A percentile compares a stretch with the other conserved stretches of the same genome.
These are phyloP conservation scores for Vulpes lagopus DNA, from an alignment of 2,113 vertebrate genomes.

Conservation along the genomic window DNA sequence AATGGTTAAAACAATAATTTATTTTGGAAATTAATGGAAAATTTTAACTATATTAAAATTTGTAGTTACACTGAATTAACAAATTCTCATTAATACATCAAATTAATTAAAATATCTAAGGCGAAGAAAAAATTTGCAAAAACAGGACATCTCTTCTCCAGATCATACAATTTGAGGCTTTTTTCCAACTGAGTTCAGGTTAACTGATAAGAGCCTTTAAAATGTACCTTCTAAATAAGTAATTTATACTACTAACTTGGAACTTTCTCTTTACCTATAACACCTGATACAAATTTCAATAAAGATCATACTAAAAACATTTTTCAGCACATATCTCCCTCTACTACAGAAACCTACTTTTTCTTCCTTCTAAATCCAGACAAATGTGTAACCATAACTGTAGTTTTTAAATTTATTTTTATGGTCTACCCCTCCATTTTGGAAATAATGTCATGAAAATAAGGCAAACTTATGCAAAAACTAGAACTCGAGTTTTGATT, in stretches of 20 bases:
- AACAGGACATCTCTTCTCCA: neutral
- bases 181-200: conserved; percentile 37
- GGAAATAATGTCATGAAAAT: conserved; percentile 9
- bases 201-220: neutral
- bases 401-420: neutral
- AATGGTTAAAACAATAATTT: conserved; percentile 7
- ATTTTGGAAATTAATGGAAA: conserved; percentile 37
- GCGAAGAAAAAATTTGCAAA: neutral
- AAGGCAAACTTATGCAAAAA: conserved; percentile 29
- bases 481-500: conserved; percentile 32
- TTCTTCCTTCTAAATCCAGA: conserved; percentile 44
- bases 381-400: neutral
- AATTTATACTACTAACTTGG: conserved; percentile 20
- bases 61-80: neutral
- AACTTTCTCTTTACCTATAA: conserved; percentile 21
- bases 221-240: neutral
- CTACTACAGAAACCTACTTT: neutral
- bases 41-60: conserved; percentile 41
- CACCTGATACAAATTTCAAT: neutral
- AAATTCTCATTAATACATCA: neutral
- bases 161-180: neutral
- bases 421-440: neutral
- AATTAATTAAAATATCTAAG: conserved; percentile 35
- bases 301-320: neutral
- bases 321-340: neutral